Evolutionary conservation across 1,140 invertebrate genomes (phyloP), one percentile per base, ranked within the genome.

Genomic region (Paracyclopina nana): DNA sequence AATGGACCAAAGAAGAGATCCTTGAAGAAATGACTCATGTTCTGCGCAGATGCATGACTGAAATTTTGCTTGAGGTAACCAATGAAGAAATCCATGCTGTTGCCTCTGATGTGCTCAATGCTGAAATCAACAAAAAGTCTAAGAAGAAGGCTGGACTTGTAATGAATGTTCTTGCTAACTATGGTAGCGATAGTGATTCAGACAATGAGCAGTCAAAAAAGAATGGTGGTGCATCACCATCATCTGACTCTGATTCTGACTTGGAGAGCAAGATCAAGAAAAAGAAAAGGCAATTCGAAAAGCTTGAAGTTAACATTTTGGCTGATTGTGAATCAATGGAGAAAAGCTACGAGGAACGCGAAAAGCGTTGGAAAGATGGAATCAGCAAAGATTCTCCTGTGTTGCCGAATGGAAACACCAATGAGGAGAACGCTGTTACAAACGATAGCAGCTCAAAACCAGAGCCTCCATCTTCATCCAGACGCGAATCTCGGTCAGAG

Each of bases 21-120:
- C 46, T 38, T 55, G 57, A 50, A 30, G 62, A 63, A 6, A 66
- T 92, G 86, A 90, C 92, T 80, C 63, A 84, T 60, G 77, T 76
- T 63, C 81, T 94, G 18, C 73, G 85, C 55, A 71, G 78, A 50
- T 78, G 79, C 54, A 67, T 94, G 62, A 95, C 87, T 34, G 83
- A 92, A 70, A 80, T 94, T 58, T 72, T 95, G 45, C 69, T 95
- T 50, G 84, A 91, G 60, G 87, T 91, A 56, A 95, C 90, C 11
- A 84, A 80, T 60, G 75, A 80, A 63, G 82, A 90, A 72, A 87
- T 94, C 61, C 63, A 73, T 56, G 67, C 68, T 55, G 73, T 88
- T 57, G 83, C 80, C 63, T 72, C 76, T 63, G 82, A 90, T 66
- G 73, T 78, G 56, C 69, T 73, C 60, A 69, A 67, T 58, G 70